Base-by-base conservation (phyloP, 2,797 vertebrate genomes). In the Acanthornis magna region DNA sequence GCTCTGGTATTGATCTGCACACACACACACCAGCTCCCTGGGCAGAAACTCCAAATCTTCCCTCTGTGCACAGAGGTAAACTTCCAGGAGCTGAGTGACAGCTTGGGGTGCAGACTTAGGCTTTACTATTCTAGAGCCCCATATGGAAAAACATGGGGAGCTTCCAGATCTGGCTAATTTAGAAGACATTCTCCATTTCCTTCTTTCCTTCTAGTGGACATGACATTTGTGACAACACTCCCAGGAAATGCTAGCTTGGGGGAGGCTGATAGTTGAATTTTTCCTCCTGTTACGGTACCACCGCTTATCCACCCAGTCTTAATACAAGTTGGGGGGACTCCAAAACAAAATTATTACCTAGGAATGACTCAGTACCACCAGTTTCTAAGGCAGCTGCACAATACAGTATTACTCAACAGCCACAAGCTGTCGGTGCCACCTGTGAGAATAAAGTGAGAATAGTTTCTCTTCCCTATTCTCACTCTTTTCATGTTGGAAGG, bases 391-490 rank as follows among this genome's bases (percentile, higher is more conserved):
- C 3, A 5, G 73, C 42, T 50, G 9, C 73, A 84, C 54, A 85
- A 77, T 11, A 62, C 47, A 13, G 4, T 36, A 62, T 93, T 94
- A 88, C 55, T 94, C 70, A 93, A 88, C 47, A 90, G 79, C 58
- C 62, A 73, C 70, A 75, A 85, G 43, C 32, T 90, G 40, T 17
- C 13, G 11, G 51, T 67, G 36, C 54, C 78, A 85, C 79, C 89
- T 91, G 42, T 25, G 70, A 89, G 65, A 91, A 77, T 17, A 1
- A 92, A 76, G 40, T 18, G 23, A 48, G 42, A 89, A 76, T 2
- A 68, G 65, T 72, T 93, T 89, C 79, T 80, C 51, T 91, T 96
- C 61, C 40, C 54, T 42, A 2, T 66, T 79, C 58, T 93, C 66
- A n/a, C 43, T 76, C 34, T 53, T 82, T 61, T 58, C 75, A 53